phyloP scores from a whole-genome alignment of 2,797 vertebrate species.

The Silurus lanzhouensis region DNA sequence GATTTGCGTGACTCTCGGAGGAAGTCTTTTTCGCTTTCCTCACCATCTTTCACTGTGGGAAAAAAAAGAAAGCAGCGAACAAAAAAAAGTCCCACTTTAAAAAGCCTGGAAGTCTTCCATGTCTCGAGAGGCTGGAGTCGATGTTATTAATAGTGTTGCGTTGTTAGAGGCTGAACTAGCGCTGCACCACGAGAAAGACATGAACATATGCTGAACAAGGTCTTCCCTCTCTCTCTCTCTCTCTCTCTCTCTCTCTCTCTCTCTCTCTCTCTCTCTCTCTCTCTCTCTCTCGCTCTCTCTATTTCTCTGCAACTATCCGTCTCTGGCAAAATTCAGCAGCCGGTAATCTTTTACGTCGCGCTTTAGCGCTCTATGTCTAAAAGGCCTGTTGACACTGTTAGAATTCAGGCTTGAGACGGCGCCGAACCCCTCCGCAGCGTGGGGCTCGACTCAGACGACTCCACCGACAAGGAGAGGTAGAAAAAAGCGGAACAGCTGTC shows the following conservation, averaged over 20 bases:
- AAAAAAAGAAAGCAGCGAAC: slow-evolving; percentile 27
- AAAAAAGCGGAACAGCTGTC: neutral
- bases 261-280: too few species aligned
- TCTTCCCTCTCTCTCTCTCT: slow-evolving; percentile 16
- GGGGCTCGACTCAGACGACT: neutral
- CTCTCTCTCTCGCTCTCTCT: too few species aligned
- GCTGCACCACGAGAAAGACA: slow-evolving; percentile 34
- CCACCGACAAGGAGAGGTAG: slow-evolving; percentile 1
- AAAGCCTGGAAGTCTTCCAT: slow-evolving; percentile 51
- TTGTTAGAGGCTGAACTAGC: slow-evolving; percentile 57
- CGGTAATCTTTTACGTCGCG: slow-evolving; percentile 42
- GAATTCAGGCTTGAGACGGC: slow-evolving; percentile 34
- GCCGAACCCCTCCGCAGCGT: neutral
- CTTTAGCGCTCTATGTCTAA: slow-evolving; percentile 40
- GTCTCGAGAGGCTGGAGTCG: slow-evolving; percentile 58
- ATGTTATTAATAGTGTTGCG: slow-evolving; percentile 64
- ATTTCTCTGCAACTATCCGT: slow-evolving; percentile 38
- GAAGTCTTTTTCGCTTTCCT: neutral
- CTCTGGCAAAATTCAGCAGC: slow-evolving; percentile 35
- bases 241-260: neutral
- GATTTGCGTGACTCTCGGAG: slow-evolving; percentile 27
- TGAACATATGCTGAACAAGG: slow-evolving; percentile 37
- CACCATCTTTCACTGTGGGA: neutral
- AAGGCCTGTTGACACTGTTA: slow-evolving; percentile 38
- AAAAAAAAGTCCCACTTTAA: slow-evolving; percentile 24